Evolutionary conservation across 2,888 invertebrate species (phyloP).

Genomic region (Calameuta idolon): DNA sequence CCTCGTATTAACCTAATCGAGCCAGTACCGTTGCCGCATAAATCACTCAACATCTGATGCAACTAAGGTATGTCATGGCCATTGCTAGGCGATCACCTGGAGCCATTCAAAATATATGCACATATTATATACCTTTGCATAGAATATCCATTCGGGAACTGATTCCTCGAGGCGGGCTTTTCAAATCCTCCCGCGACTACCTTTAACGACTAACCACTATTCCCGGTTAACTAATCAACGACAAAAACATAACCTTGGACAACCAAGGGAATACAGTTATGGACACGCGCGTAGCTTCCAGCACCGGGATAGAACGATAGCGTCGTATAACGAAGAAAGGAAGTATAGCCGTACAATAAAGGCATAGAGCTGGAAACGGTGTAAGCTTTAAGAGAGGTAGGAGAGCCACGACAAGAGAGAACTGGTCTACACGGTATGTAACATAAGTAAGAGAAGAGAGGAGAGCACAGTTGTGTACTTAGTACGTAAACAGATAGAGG

Average conservation of each 20-base stretch:
- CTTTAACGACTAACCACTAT: slow-evolving; percentile 21
- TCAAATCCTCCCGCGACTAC: slow-evolving; percentile 25
- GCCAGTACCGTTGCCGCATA: too few species aligned
- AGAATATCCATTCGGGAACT: too few species aligned
- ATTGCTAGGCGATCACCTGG: too few species aligned
- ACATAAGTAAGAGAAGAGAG: slow-evolving; percentile 3
- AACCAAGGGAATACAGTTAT: slow-evolving; percentile 39
- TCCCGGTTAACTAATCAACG: slow-evolving; percentile 34
- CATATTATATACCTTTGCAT: too few species aligned
- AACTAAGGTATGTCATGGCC: too few species aligned
- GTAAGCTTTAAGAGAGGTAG: too few species aligned
- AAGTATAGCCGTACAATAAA: background rate
- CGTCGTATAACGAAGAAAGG: slow-evolving; percentile 13
- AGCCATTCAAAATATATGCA: too few species aligned
- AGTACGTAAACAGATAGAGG: slow-evolving; percentile 43
- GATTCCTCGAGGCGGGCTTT: too few species aligned
- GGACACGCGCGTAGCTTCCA: slow-evolving; percentile 20
- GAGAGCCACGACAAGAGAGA: too few species aligned
- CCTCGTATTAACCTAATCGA: too few species aligned
- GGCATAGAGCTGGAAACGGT: slow-evolving; percentile 37
- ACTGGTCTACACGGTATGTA: too few species aligned
- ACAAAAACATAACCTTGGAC: slow-evolving; percentile 37
- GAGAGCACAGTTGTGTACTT: slow-evolving; percentile 12
- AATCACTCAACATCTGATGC: too few species aligned
- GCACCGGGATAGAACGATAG: slow-evolving; percentile 13